Base-by-base conservation (phyloP, 1,140 invertebrate genomes). In the Neodiprion lecontei region DNA sequence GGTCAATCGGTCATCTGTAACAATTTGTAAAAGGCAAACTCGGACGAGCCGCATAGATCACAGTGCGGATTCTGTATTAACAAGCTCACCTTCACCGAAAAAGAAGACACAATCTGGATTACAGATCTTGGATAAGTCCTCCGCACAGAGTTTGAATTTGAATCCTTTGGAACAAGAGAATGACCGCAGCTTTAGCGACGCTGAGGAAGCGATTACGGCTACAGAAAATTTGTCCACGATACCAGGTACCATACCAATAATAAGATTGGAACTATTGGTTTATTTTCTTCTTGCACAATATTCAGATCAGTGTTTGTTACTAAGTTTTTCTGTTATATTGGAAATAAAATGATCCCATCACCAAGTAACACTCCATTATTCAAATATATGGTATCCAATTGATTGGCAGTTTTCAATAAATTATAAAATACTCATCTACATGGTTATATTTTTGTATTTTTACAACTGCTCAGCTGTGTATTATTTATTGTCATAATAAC, bases 171-270 rank as follows among this genome's bases (percentile, higher is more conserved):
- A 88, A 79, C 79, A 85, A 82, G 84, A 87, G 82, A 82, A 85
- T 77, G 85, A 85, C 76, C 80, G 83, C 47, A 86, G 81, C 69
- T 85, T 84, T 75, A 88, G 86, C 67, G 86, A 89, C 83, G 86
- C 86, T 23, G 87, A 88, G 74, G 86, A 89, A 84, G 85, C 87
- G 74, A 84, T 87, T 74, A 77, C 83, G 67, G 82, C 82, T 74
- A 82, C 83, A 67, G 86, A 86, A 81, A 85, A 83, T 79, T 78
- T 84, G 74, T 84, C 76, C 73, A 82, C 79, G 72, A 74, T 82
- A 75, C 81, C 86, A 80, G 86, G 86, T 87, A 85, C 47, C 14
- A 12, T 73, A 72, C 67, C 28, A 40, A 3, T 40, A 40, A 40
- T 40, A 40, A 40, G 28, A 66, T 66, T 66, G 14, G 1, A 61